Evolutionary conservation across 1,140 invertebrate species (phyloP).

Genomic region (Heliconius himera): DNA sequence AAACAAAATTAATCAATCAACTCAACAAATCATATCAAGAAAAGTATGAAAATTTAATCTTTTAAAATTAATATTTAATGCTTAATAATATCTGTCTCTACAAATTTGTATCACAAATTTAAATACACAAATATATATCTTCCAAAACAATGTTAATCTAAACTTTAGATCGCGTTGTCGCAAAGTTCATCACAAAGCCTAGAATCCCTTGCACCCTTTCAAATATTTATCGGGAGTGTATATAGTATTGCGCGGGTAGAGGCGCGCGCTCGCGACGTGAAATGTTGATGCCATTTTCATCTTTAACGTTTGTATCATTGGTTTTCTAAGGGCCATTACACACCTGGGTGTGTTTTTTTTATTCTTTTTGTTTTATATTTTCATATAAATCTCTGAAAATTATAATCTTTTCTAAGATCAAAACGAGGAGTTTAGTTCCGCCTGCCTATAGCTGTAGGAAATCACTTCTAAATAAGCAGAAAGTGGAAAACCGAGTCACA

Average conservation of each 20-base stretch:
- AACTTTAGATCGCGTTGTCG: background rate
- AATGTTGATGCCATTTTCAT: slow-evolving; percentile 51
- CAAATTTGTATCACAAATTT: background rate
- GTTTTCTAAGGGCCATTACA: slow-evolving; percentile 21
- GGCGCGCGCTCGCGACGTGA: slow-evolving; percentile 43
- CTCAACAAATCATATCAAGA: too few species aligned
- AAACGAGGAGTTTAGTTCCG: too few species aligned
- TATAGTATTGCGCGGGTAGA: slow-evolving; percentile 36
- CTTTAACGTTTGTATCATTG: slow-evolving; percentile 40
- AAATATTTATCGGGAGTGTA: slow-evolving; percentile 43
- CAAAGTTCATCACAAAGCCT: background rate
- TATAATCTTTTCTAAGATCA: too few species aligned
- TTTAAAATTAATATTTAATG: too few species aligned
- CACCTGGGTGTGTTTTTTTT: slow-evolving; percentile 2
- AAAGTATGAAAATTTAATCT: too few species aligned
- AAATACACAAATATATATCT: slow-evolving; percentile 1
- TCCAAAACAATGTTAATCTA: background rate
- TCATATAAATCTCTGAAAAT: background rate
- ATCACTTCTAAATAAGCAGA: too few species aligned
- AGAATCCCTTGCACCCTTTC: slow-evolving; percentile 27
- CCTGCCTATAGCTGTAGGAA: too few species aligned
- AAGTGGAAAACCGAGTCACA: too few species aligned
- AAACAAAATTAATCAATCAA: too few species aligned
- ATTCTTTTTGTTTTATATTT: background rate
- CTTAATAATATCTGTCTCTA: background rate